Evolutionary conservation across 2,797 vertebrate species (phyloP), one percentile per base, ranked within the genome.

Genomic region (Poecile montanus): DNA sequence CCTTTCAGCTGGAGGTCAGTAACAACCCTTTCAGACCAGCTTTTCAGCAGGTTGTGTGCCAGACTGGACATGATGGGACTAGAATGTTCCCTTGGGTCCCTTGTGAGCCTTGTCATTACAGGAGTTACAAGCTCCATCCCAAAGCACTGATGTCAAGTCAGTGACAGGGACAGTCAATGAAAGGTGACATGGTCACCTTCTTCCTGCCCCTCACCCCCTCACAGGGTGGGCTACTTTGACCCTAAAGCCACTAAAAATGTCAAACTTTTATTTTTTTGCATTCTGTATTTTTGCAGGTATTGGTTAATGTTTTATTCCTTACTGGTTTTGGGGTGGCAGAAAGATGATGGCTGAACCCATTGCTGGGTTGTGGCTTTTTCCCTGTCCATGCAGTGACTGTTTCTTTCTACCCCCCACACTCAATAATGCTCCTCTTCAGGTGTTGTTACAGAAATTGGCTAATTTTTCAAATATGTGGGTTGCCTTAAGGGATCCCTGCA

Each of bases 61-160:
- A 42, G 20, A 3, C 42, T 19, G 14, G 34, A 9, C 26, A 26
- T 22, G 26, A 12, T 15, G 48, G 74, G 12, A 10, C 32, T 13
- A 7, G 42, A 36, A 25, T 16, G 5, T 50, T 61, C 8, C 47
- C 51, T 32, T 0, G 0, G 32, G 4, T 58, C 13, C 25, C 40
- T 32, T 6, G 1, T 1, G 1, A 53, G 18, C 20, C 9, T 15
- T 48, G 19, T 53, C 45, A 48, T 30, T 17, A 34, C 0, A 11
- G 44, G 25, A 56, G 19, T 10, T 1, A 2, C 0, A 5, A 34
- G 4, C 58, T 36, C 51, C 12, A 1, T 42, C 68, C 36, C 68
- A 36, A 45, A 68, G 67, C 42, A 26, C 21, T 23, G 56, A 4
- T 1, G 0, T 5, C 42, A 42, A 40, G 42, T 42, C 42, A 42